phyloP scores from a whole-genome alignment of 2,113 vertebrate species.

The Thymallus thymallus region DNA sequence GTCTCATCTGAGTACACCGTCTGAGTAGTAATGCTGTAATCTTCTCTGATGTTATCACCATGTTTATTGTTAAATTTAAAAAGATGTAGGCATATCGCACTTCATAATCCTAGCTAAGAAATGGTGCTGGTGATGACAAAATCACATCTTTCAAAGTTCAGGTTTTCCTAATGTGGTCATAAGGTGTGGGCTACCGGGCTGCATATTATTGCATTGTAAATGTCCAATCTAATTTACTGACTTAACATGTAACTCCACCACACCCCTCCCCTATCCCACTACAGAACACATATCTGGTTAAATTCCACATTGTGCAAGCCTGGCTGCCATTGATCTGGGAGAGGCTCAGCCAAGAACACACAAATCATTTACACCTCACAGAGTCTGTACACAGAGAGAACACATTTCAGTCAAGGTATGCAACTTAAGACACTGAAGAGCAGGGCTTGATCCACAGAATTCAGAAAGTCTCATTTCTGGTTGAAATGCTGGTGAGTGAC shows the following conservation, averaged over 20 bases:
- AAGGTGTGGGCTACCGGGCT: not conserved
- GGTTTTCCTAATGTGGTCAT: not conserved
- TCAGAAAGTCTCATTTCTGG: no score
- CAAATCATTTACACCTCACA: not conserved
- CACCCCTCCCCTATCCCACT: not conserved
- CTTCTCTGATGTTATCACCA: no score
- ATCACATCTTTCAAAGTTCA: not conserved
- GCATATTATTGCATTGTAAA: not conserved
- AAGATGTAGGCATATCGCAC: no score
- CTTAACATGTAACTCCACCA: not conserved
- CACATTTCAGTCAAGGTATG: not conserved
- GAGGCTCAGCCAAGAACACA: conserved; percentile 18
- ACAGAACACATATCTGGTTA: conserved; percentile 17
- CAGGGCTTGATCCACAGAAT: no score
- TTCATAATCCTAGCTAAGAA: no score
- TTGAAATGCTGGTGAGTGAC: no score
- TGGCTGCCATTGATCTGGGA: not conserved
- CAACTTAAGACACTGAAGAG: not conserved
- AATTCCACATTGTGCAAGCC: conserved; percentile 32
- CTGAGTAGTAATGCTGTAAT: no score
- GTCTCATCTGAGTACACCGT: no score
- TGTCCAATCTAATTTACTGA: not conserved
- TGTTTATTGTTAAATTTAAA: no score
- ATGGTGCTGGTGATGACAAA: not conserved
- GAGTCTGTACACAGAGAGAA: not conserved